Evolutionary conservation across 2,888 invertebrate genomes (phyloP).

Genomic region (Drosophila fungiperda): DNA sequence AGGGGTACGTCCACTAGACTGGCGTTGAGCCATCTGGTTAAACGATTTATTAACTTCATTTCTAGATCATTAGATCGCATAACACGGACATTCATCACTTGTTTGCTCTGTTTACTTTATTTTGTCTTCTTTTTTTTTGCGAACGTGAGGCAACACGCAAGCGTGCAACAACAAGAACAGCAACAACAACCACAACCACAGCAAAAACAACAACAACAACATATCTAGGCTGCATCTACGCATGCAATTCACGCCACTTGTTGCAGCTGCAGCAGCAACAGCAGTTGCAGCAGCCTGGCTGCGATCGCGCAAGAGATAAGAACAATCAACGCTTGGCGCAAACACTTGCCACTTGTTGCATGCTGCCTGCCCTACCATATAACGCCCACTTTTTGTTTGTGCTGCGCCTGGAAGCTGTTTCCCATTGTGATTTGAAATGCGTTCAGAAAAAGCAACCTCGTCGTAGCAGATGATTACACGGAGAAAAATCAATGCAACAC

Average conservation of each 20-base stretch:
- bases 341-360: slow-evolving; percentile 73
- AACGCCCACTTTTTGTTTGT: slow-evolving; percentile 56
- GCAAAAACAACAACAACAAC: not conserved
- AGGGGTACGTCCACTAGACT: slow-evolving; percentile 21
- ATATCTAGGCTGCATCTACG: slow-evolving; percentile 69
- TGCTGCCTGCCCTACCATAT: slow-evolving; percentile 37
- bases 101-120: slow-evolving; percentile 50
- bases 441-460: not conserved
- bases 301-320: slow-evolving; percentile 70
- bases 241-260: slow-evolving; percentile 70
- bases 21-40: slow-evolving; percentile 75
- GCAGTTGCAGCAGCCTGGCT: slow-evolving; percentile 38
- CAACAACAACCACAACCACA: slow-evolving; percentile 14
- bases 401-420: slow-evolving; percentile 64
- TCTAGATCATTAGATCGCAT: slow-evolving; percentile 85
- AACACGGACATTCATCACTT: slow-evolving; percentile 84
- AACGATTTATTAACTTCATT: slow-evolving; percentile 85
- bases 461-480: not conserved
- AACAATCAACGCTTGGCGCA: slow-evolving; percentile 78
- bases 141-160: slow-evolving; percentile 51
- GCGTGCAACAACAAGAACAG: slow-evolving; percentile 25
- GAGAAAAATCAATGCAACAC: not conserved
- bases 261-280: slow-evolving; percentile 43
- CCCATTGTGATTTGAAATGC: slow-evolving; percentile 8
- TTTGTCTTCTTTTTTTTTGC: slow-evolving; percentile 57